Evolutionary conservation across 2,113 vertebrate species (phyloP).

Genomic region (Promerops cafer): DNA sequence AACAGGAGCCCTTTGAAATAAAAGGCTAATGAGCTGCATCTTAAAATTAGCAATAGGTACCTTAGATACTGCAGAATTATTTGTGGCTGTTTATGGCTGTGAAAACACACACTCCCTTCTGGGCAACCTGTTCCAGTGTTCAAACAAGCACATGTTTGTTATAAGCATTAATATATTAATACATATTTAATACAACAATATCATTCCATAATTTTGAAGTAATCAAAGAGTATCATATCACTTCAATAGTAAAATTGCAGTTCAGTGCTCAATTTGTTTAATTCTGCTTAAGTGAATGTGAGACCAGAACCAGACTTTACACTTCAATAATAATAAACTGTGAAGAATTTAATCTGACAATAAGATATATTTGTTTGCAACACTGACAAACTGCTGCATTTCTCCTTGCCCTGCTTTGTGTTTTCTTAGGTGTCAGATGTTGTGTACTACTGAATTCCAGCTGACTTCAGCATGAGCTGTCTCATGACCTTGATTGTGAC

Average conservation of each 20-base stretch:
- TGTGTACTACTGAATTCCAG: background rate
- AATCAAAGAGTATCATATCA: background rate
- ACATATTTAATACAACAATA: background rate
- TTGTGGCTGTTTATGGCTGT: background rate
- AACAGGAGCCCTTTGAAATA: background rate
- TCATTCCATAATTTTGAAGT: background rate
- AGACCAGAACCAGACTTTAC: background rate
- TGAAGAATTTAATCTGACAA: background rate
- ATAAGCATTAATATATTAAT: background rate
- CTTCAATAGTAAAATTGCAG: background rate
- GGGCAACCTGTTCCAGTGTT: background rate
- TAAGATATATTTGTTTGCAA: background rate
- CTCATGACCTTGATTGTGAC: background rate
- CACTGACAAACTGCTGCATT: background rate
- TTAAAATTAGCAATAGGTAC: background rate
- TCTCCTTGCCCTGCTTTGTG: background rate
- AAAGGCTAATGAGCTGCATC: background rate
- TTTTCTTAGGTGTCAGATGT: background rate
- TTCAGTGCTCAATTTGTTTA: background rate
- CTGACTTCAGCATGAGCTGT: background rate
- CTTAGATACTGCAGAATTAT: background rate
- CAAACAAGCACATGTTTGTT: background rate
- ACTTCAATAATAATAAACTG: background rate
- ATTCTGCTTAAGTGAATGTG: background rate
- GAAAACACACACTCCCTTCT: background rate